phyloP scores from a whole-genome alignment of 2,113 vertebrate species.

The Vireo altiloquus region DNA sequence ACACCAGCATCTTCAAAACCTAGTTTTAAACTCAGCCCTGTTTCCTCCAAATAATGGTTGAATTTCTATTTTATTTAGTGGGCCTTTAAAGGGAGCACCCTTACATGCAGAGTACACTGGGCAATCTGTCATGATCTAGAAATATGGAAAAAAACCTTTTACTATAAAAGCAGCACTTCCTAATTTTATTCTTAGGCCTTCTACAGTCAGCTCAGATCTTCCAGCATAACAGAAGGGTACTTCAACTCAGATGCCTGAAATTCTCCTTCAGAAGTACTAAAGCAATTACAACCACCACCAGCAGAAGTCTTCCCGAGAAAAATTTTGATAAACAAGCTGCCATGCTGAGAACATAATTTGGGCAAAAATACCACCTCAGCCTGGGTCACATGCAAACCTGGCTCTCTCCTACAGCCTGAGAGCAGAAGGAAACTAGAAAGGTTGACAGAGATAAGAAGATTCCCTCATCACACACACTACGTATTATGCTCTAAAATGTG shows the following conservation, averaged over 20 bases:
- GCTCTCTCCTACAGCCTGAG: neutral
- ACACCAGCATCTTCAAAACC: neutral
- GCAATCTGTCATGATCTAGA: neutral
- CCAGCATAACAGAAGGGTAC: neutral
- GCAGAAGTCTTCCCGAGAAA: neutral
- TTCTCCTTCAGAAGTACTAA: neutral
- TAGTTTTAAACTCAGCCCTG: neutral
- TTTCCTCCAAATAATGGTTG: neutral
- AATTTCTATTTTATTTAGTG: neutral
- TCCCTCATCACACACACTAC: neutral
- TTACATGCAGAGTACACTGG: neutral
- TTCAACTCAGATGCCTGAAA: neutral
- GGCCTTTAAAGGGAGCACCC: neutral
- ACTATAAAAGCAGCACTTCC: neutral
- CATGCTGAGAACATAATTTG: neutral
- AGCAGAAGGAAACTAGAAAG: neutral
- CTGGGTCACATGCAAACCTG: neutral
- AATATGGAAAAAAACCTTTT: neutral
- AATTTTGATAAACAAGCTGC: neutral
- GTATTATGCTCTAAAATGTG: neutral
- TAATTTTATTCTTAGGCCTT: neutral
- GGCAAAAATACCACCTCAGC: neutral
- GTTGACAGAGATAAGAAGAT: fast-evolving
- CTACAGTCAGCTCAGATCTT: neutral
- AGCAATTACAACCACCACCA: neutral